Evolutionary conservation across 2,797 vertebrate genomes (phyloP).

Genomic region (Phaenicophaeus curvirostris): DNA sequence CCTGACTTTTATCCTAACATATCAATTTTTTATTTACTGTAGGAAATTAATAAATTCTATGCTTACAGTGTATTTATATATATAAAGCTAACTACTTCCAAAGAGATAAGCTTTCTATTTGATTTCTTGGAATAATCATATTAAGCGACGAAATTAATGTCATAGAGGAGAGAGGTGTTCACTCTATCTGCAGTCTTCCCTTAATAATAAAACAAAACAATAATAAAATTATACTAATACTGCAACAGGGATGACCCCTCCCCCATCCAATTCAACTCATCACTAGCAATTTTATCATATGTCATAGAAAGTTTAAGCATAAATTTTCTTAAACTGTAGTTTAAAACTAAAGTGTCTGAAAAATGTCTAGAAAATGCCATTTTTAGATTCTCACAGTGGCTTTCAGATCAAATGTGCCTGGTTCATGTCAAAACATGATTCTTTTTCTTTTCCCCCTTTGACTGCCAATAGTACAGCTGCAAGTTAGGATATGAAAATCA

Average conservation of each 20-base stretch:
- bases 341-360: background rate
- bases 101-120: constrained; percentile 34
- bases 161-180: background rate
- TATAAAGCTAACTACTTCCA: constrained; percentile 15
- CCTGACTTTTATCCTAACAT: constrained; percentile 28
- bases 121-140: constrained; percentile 25
- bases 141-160: constrained; percentile 4
- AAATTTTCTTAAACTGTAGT: background rate
- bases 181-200: background rate
- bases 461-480: background rate
- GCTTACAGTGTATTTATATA: background rate
- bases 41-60: constrained; percentile 22
- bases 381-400: background rate
- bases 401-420: constrained; percentile 5
- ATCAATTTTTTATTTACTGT: constrained; percentile 45
- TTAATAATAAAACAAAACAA: background rate
- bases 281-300: background rate
- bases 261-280: too few relatives aligned
- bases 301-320: background rate
- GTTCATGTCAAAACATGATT: background rate
- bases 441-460: background rate
- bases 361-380: background rate
- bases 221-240: background rate
- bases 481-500: constrained; percentile 43
- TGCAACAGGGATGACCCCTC: too few relatives aligned